Evolutionary conservation across 2,113 vertebrate genomes (phyloP).

Genomic region (Aegypius monachus): DNA sequence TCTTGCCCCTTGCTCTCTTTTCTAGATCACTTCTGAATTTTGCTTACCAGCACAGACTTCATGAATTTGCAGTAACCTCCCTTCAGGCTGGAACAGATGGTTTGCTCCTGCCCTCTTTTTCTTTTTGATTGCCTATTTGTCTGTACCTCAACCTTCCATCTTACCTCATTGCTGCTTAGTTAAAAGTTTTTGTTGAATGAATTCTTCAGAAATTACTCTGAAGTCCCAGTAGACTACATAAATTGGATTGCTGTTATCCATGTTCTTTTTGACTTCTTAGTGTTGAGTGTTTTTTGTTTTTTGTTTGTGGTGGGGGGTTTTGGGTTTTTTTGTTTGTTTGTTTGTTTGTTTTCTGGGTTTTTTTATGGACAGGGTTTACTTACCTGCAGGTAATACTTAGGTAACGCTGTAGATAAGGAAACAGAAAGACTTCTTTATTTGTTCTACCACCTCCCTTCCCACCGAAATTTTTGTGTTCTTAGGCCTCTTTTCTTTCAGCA

Average conservation of each 20-base stretch:
- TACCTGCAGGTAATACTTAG: neutral
- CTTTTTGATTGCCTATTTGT: neutral
- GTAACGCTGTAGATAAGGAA: neutral
- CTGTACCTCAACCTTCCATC: neutral
- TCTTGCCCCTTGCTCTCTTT: neutral
- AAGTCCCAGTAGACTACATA: neutral
- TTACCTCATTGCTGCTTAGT: neutral
- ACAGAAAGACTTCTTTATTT: neutral
- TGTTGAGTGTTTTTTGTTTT: neutral
- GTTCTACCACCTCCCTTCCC: neutral
- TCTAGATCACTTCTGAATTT: neutral
- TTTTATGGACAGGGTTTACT: neutral
- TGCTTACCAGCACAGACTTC: neutral
- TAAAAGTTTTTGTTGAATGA: neutral
- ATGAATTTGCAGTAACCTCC: neutral
- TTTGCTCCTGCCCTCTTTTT: neutral
- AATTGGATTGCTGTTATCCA: neutral
- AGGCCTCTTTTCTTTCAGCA: neutral
- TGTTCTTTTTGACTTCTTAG: neutral
- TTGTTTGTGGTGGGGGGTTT: too few relatives aligned
- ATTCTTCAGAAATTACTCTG: neutral
- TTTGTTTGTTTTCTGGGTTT: neutral
- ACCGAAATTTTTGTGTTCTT: neutral
- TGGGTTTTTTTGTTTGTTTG: neutral
- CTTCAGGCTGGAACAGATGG: neutral